Percentiles rank a stretch among this genome's conserved stretches.
phyloP scores from a whole-genome alignment of 2,797 vertebrate genomes.

The Sebastes matsubarae region DNA sequence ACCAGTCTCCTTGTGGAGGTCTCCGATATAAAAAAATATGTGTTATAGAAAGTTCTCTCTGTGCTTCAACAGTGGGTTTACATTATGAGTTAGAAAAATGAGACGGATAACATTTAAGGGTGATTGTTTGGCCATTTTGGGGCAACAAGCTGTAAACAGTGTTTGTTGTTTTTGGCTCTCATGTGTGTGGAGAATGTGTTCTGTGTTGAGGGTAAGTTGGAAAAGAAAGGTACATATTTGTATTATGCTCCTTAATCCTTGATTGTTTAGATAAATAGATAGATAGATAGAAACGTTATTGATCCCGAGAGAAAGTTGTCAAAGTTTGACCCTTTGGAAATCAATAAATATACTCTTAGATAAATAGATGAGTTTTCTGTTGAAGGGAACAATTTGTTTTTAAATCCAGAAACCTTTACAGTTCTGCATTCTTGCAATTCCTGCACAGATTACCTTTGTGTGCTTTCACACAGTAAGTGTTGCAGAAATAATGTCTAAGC shows the following conservation, averaged over 20 bases:
- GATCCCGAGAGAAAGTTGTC: no score
- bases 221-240: no score
- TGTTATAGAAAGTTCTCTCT: neutral
- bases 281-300: no score
- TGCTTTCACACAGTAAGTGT: neutral
- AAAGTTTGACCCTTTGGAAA: no score
- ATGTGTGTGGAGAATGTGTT: no score
- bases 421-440: neutral
- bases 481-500: neutral
- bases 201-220: no score
- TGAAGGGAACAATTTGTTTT: neutral
- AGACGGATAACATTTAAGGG: neutral
- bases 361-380: no score
- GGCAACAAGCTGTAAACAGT: neutral
- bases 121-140: neutral
- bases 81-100: neutral
- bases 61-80: neutral
- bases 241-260: no score
- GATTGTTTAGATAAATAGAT: no score
- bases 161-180: no score
- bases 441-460: neutral
- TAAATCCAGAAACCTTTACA: neutral
- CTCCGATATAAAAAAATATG: neutral
- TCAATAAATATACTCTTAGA: no score
- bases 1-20: neutral